Base-by-base conservation (phyloP, 2,113 vertebrate genomes). In the Irena cyanogastra region DNA sequence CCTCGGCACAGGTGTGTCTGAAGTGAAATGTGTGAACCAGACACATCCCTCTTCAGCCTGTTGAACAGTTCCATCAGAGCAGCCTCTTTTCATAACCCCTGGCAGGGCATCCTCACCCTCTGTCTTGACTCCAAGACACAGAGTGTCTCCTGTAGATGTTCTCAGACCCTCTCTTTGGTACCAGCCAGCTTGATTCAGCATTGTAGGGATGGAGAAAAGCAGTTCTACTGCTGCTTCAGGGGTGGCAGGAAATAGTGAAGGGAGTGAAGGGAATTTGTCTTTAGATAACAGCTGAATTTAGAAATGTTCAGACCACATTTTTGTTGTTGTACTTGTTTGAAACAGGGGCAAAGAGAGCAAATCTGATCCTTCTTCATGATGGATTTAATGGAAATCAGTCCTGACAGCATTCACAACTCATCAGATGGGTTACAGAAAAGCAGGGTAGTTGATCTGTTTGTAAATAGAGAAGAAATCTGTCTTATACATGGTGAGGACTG, bases 401-500 rank as follows among this genome's bases (percentile, higher is more conserved):
- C 52, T 90, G 87, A 50, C 56, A 88, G 70, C 53, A 47, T 45
- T 50, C 52, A 44, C 24, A 35, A 65, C 75, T 91, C 81, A 76
- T 94, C 65, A 77, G 86, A 87, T 83, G 93, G 41, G 77, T 76
- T 74, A 82, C 77, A 72, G 70, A 89, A 90, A 93, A 90, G 35
- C 60, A 86, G 78, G 37, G 47, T 76, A 54, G 64, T 75, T 76
- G 42, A 49, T 90, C 52, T 87, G 23, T 89, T 96, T 93, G 87
- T 77, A 85, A 91, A 89, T 37, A 90, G 68, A 47, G 50, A 59
- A 59, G 54, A 91, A 64, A 88, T 70, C 77, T 76, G 41, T n/a
- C 45, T 66, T 74, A 69, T 10, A 28, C 7, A 1, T 49, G 20
- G 49, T 31, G 76, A 75, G 17, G 20, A 18, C 9, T 74, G 26